These are phyloP conservation scores for Buphagus erythrorhynchus DNA, from an alignment of 2,797 vertebrate genomes.

Conservation along the genomic window DNA sequence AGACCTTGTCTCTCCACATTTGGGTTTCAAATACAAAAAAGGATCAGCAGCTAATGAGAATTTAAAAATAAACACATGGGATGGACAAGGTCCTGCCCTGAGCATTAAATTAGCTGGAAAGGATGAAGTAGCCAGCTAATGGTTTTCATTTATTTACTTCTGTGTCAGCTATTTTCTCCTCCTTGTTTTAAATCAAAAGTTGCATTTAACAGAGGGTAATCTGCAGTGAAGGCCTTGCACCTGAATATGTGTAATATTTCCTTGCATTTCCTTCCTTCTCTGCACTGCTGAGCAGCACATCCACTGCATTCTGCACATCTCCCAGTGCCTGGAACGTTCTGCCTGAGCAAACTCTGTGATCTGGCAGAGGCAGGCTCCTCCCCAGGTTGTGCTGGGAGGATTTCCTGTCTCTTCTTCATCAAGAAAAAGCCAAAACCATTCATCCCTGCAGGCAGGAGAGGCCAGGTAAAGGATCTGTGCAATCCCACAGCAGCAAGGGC, in stretches of 20 bases:
- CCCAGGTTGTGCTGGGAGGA: background rate
- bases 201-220: background rate
- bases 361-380: background rate
- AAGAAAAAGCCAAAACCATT: background rate
- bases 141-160: background rate
- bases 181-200: background rate
- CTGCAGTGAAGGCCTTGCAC: background rate
- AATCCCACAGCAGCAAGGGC: background rate
- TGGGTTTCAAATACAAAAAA: background rate
- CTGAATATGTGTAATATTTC: background rate
- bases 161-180: background rate
- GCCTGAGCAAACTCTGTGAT: fast-evolving
- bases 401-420: background rate
- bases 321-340: background rate
- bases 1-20: background rate
- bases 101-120: background rate
- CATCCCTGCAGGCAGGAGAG: background rate
- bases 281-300: background rate
- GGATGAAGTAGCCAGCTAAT: background rate
- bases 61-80: background rate
- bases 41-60: background rate
- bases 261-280: background rate
- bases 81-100: background rate
- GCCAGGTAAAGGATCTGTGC: background rate
- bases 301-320: fast-evolving